phyloP scores from a whole-genome alignment of 2,797 vertebrate genomes.

The Sciurus vulgaris region DNA sequence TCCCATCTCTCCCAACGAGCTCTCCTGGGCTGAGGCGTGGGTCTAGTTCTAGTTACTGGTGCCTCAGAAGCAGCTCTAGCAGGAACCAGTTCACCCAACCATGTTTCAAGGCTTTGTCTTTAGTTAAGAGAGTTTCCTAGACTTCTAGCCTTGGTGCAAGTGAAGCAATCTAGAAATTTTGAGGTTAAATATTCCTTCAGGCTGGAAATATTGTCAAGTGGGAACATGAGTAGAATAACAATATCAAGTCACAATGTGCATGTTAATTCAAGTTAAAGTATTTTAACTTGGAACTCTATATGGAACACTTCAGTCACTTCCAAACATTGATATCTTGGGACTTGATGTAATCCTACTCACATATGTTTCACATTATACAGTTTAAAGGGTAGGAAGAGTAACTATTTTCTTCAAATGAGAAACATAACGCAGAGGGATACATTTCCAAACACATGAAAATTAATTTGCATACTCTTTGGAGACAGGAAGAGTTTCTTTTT shows the following conservation, averaged over 20 bases:
- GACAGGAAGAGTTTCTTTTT: constrained; percentile 38
- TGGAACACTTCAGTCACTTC: constrained; percentile 59
- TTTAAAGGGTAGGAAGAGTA: constrained; percentile 49
- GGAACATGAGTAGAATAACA: constrained; percentile 42
- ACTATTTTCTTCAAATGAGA: constrained; percentile 66
- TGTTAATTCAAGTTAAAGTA: constrained; percentile 52
- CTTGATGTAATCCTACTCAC: constrained; percentile 65
- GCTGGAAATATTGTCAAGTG: constrained; percentile 41
- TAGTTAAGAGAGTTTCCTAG: constrained; percentile 4
- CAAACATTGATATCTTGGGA: constrained; percentile 54
- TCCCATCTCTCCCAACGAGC: not conserved
- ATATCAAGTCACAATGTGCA: constrained; percentile 21
- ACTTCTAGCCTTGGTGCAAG: constrained; percentile 39
- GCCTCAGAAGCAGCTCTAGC: not conserved
- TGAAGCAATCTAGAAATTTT: constrained; percentile 49
- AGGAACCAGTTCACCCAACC: not conserved
- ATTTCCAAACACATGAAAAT: constrained; percentile 55
- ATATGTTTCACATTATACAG: constrained; percentile 73
- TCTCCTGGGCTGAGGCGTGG: not conserved
- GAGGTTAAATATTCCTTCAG: constrained; percentile 39
- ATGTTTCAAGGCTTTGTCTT: constrained; percentile 21
- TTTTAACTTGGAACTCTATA: constrained; percentile 60
- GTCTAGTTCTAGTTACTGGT: not conserved
- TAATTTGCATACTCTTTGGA: constrained; percentile 56
- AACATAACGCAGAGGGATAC: constrained; percentile 62